Conservation (phyloP, 1,140 invertebrate genomes). For the Lerema accius region DNA sequence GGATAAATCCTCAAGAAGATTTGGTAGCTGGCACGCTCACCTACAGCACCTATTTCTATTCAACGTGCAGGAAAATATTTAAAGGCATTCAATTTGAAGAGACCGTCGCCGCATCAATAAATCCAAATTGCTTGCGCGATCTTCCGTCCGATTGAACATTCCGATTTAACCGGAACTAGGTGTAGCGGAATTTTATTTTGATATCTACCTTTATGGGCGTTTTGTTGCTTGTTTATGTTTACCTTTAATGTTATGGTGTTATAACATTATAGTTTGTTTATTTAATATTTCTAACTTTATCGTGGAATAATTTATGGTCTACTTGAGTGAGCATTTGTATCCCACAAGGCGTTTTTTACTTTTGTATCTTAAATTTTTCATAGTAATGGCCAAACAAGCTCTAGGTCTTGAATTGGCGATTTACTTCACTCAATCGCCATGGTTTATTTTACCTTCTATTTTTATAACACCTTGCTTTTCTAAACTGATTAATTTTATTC, state of each 20-base stretch:
- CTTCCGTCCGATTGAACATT: slow-evolving; percentile 29
- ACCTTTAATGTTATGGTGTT: not conserved
- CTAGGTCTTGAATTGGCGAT: too few species aligned
- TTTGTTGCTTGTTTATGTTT: not conserved
- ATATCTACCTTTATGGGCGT: slow-evolving; percentile 14
- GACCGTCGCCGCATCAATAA: slow-evolving; percentile 28
- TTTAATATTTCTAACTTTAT: too few species aligned
- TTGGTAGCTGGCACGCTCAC: slow-evolving; percentile 18
- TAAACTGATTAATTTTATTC: too few species aligned
- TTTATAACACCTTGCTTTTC: too few species aligned
- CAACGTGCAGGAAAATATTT: slow-evolving; percentile 25
- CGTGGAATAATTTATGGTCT: too few species aligned
- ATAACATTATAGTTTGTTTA: too few species aligned
- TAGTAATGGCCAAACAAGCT: too few species aligned
- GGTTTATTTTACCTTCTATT: too few species aligned
- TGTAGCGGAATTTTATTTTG: slow-evolving; percentile 30
- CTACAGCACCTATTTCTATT: slow-evolving; percentile 24
- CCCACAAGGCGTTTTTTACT: too few species aligned
- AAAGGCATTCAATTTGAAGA: slow-evolving; percentile 30
- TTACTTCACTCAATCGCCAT: too few species aligned
- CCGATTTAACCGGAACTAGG: slow-evolving; percentile 25
- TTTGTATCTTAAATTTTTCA: too few species aligned
- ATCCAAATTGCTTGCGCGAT: slow-evolving; percentile 32
- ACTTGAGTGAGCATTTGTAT: too few species aligned
- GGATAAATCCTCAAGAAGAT: slow-evolving; percentile 20